Conservation (phyloP, 2,888 invertebrate species). For the Eueremaeus valkanovi region DNA sequence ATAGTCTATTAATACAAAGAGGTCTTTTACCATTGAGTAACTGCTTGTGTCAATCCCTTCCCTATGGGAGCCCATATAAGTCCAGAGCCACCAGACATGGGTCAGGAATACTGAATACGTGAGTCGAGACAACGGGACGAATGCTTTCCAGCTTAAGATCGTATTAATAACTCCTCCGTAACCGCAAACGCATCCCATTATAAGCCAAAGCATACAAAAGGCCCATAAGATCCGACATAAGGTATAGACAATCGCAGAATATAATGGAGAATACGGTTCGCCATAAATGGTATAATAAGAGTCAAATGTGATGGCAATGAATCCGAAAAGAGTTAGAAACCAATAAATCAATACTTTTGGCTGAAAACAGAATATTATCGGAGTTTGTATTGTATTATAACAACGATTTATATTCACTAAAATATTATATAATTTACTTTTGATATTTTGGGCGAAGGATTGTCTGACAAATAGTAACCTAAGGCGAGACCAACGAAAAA, state of each 20-base stretch:
- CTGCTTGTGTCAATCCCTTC: constrained; percentile 21
- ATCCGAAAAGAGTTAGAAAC: too few relatives aligned
- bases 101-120: constrained; percentile 40
- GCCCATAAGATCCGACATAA: constrained; percentile 34
- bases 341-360: too few relatives aligned
- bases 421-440: too few relatives aligned
- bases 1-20: too few relatives aligned
- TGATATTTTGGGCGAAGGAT: too few relatives aligned
- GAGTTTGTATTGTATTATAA: too few relatives aligned
- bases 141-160: constrained; percentile 30
- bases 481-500: background rate
- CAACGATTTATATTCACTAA: too few relatives aligned
- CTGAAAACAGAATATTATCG: too few relatives aligned
- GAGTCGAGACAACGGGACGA: constrained; percentile 36
- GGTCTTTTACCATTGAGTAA: too few relatives aligned
- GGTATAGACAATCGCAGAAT: background rate
- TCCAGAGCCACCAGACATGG: constrained; percentile 32
- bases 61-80: constrained; percentile 8
- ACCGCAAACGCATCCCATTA: constrained; percentile 34
- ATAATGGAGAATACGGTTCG: background rate
- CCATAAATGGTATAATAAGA: background rate
- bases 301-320: background rate
- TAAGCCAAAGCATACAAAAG: constrained; percentile 28
- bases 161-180: constrained; percentile 36
- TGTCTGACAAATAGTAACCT: too few relatives aligned